Evolutionary conservation across 2,888 invertebrate genomes (phyloP).

Genomic region (Drosophila recens): DNA sequence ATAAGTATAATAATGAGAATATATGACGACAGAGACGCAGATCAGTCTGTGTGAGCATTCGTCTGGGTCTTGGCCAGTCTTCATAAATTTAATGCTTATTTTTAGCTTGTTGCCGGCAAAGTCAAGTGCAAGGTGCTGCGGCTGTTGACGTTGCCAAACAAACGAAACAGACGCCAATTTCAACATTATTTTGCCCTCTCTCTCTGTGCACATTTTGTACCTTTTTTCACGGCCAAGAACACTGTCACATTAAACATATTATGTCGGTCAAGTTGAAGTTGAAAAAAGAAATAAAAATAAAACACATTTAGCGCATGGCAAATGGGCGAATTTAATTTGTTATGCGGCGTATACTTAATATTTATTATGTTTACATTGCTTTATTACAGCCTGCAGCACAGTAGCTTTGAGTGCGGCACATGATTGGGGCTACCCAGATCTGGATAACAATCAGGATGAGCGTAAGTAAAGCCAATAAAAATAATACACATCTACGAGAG

Average conservation of each 20-base stretch:
- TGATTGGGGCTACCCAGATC: conserved; percentile 83
- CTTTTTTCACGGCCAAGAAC: conserved; percentile 39
- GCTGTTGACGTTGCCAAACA: conserved; percentile 63
- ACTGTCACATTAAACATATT: conserved; percentile 11
- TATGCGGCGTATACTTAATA: conserved; percentile 47
- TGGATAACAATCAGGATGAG: conserved; percentile 80
- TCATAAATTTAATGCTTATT: conserved; percentile 72
- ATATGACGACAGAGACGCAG: conserved; percentile 12
- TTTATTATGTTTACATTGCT: conserved; percentile 5
- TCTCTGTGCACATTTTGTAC: conserved; percentile 22
- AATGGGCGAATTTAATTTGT: conserved; percentile 47
- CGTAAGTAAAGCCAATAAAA: conserved; percentile 66
- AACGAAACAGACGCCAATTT: conserved; percentile 16
- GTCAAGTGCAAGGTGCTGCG: conserved; percentile 75
- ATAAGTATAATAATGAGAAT: background rate
- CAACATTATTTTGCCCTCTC: conserved; percentile 36
- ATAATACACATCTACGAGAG: conserved; percentile 7
- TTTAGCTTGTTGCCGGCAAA: conserved; percentile 59
- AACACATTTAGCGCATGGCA: conserved; percentile 28
- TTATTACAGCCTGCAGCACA: conserved; percentile 62
- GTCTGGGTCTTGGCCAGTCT: conserved; percentile 23
- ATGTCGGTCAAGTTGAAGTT: conserved; percentile 69
- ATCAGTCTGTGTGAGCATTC: background rate
- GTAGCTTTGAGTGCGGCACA: conserved; percentile 51
- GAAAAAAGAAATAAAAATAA: conserved; percentile 19